Percentiles rank a stretch among this genome's conserved stretches.
Conservation (phyloP, 2,888 invertebrate species). For the Proisotoma minuta region DNA sequence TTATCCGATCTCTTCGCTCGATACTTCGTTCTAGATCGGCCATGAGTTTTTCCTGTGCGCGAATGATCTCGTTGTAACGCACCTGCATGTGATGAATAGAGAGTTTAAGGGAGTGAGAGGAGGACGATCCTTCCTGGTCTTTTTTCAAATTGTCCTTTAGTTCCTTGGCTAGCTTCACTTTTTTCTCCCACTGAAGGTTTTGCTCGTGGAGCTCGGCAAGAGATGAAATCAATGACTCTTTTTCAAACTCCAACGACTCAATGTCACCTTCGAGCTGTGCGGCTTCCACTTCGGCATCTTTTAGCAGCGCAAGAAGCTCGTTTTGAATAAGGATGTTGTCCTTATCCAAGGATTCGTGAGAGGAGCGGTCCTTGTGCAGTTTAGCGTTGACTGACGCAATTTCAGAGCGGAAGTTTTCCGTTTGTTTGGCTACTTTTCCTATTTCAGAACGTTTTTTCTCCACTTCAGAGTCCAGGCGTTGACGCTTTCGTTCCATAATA, state of each 20-base stretch:
- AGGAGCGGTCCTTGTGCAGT: constrained; percentile 57
- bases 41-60: constrained; percentile 60
- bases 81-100: constrained; percentile 48
- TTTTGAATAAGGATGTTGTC: constrained; percentile 57
- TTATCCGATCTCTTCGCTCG: constrained; percentile 61
- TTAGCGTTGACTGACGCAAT: constrained; percentile 59
- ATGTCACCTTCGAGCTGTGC: constrained; percentile 66
- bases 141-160: constrained; percentile 64
- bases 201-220: constrained; percentile 55
- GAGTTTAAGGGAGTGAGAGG: constrained; percentile 38
- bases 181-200: constrained; percentile 74
- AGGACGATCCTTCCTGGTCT: constrained; percentile 51
- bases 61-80: constrained; percentile 55
- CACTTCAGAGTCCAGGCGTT: constrained; percentile 64
- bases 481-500: constrained; percentile 69
- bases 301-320: constrained; percentile 55
- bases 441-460: constrained; percentile 59
- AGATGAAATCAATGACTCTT: constrained; percentile 61
- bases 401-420: constrained; percentile 61
- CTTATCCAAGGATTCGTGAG: constrained; percentile 57
- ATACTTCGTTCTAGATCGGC: constrained; percentile 64
- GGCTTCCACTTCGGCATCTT: constrained; percentile 64
- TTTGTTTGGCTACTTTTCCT: constrained; percentile 57
- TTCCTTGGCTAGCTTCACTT: constrained; percentile 64
- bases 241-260: constrained; percentile 62